Evolutionary conservation across 2,113 vertebrate species (phyloP), one percentile per base, ranked within the genome.

Genomic region (Pimephales promelas): DNA sequence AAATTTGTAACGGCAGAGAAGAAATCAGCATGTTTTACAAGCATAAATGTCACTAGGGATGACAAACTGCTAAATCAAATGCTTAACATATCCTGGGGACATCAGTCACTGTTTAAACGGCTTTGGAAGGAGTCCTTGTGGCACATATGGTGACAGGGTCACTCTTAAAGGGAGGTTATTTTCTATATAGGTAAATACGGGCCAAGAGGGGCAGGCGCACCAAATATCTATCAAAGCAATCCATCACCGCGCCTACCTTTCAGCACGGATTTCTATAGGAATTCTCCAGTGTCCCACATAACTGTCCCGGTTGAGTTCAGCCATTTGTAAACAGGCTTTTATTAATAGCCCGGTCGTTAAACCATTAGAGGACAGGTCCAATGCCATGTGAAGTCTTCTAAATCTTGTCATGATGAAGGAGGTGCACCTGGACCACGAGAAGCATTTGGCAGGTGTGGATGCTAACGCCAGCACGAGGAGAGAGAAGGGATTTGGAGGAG

Each of bases 331-430:
- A 83, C 45, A 34, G 26, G 22, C 34, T 52, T 70, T 75, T 91
- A 93, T 92, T 92, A 92, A 91, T 92, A 92, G 87, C 87, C 45
- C 31, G 34, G 62, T 56, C 83, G 83, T 85, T 91, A 92, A 92
- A 92, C 84, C 88, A 89, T 92, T 92, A 91, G 83, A 86, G 90
- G 86, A 90, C 90, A 89, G 90, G 86, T 52, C 3, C 86, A 86
- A 90, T 81, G 89, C 87, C 85, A 47, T 70, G 81, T 40, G 77
- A 82, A 88, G 3, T 24, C 82, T 73, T 20, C 66, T 47, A 40
- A 31, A 34, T 43, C 20, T 43, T 54, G 61, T 59, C 64, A 88
- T 88, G 87, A 89, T 86, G 78, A 68, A 87, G 79, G 81, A 88
- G 90, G 26, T 28, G 28, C 18, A 73, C 70, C 56, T 71, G 79